These are phyloP conservation scores for Trichacis sp. DNA, from an alignment of 2,888 invertebrate genomes.

Conservation along the genomic window DNA sequence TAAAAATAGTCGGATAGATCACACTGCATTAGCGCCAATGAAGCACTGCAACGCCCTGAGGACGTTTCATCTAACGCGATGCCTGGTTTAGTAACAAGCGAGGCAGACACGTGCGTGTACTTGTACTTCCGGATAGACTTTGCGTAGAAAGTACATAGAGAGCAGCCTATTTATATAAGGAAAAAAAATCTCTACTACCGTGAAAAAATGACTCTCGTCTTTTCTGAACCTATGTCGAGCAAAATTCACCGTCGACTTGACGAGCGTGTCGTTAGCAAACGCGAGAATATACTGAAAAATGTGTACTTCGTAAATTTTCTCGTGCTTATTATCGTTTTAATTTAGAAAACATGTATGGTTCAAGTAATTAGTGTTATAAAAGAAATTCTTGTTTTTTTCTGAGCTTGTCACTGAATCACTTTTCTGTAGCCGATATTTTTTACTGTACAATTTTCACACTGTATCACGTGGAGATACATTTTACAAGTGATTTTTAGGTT, in stretches of 20 bases:
- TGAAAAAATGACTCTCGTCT: constrained; percentile 14
- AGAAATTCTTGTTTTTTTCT: too few relatives aligned
- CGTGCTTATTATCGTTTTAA: too few relatives aligned
- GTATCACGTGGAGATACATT: too few relatives aligned
- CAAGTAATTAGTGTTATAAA: too few relatives aligned
- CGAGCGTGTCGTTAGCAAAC: too few relatives aligned
- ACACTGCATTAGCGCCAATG: constrained; percentile 52
- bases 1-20: constrained; percentile 45
- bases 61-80: constrained; percentile 63
- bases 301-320: too few relatives aligned
- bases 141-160: constrained; percentile 45
- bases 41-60: constrained; percentile 49
- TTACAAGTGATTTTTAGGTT: too few relatives aligned
- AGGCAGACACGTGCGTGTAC: constrained; percentile 65
- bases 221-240: constrained; percentile 14
- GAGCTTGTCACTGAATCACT: too few relatives aligned
- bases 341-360: too few relatives aligned
- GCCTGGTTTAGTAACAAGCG: constrained; percentile 68
- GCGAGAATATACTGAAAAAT: neutral
- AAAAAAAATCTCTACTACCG: constrained; percentile 38
- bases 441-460: too few relatives aligned
- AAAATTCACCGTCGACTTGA: too few relatives aligned
- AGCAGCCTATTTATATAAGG: constrained; percentile 38
- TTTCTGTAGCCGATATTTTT: too few relatives aligned
- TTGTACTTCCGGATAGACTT: constrained; percentile 62